Conservation (phyloP, 1,140 invertebrate genomes). For the Agrilus planipennis region DNA sequence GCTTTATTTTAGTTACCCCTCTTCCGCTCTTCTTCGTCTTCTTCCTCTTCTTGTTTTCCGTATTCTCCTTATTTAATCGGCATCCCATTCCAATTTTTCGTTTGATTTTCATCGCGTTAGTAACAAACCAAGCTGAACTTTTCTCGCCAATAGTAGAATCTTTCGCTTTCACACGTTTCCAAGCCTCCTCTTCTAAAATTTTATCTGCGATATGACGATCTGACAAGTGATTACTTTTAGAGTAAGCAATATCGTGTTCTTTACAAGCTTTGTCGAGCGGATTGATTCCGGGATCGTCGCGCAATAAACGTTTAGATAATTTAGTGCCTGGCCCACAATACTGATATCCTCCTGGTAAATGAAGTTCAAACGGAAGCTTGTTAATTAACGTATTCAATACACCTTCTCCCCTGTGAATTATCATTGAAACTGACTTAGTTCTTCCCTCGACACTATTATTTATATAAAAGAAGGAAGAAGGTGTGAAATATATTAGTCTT, state of each 20-base stretch:
- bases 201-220: slow-evolving; percentile 31
- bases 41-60: not conserved
- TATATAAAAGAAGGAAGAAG: no score
- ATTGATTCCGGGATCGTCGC: slow-evolving; percentile 35
- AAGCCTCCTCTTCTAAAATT: slow-evolving; percentile 30
- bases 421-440: no score
- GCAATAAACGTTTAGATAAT: slow-evolving; percentile 29
- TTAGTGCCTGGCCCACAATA: slow-evolving; percentile 39
- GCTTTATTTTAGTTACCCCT: not conserved
- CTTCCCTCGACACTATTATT: no score
- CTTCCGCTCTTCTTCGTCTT: not conserved
- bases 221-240: no score
- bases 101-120: slow-evolving; percentile 14
- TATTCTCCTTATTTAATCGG: no score
- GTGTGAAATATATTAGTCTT: no score
- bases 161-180: slow-evolving; percentile 28
- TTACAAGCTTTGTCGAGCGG: slow-evolving; percentile 33
- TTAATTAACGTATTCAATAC: slow-evolving; percentile 25
- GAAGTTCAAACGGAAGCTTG: slow-evolving; percentile 34
- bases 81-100: slow-evolving; percentile 18
- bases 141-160: slow-evolving; percentile 29
- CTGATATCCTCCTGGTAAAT: slow-evolving; percentile 37
- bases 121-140: slow-evolving; percentile 16
- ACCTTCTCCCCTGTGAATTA: slow-evolving; percentile 4
- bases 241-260: slow-evolving; percentile 36